Percentiles rank a stretch among this genome's conserved stretches.
Evolutionary conservation across 1,140 invertebrate genomes (phyloP).

Genomic region (Amyelois transitella): DNA sequence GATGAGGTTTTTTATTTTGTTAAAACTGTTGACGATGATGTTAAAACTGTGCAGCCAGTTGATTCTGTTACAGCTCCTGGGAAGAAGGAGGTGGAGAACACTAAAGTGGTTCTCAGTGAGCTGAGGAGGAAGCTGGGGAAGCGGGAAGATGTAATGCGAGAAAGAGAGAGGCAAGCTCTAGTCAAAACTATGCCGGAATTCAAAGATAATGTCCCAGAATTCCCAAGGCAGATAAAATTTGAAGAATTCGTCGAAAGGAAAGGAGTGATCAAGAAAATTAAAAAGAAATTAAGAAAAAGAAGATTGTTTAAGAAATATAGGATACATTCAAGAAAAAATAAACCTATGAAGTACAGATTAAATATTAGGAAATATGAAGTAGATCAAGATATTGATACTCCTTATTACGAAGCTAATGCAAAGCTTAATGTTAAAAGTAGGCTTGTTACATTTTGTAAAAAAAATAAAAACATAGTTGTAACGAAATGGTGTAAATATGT

Average conservation of each 20-base stretch:
- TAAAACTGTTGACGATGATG: slow-evolving; percentile 54
- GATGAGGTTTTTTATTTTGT: slow-evolving; percentile 69
- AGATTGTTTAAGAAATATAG: slow-evolving; percentile 24
- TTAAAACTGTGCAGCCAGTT: slow-evolving; percentile 10
- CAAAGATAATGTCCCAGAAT: slow-evolving; percentile 53
- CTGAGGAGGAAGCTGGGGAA: slow-evolving; percentile 63
- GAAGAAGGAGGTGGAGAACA: slow-evolving; percentile 46
- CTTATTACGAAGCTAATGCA: slow-evolving; percentile 31
- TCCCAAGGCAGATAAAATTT: slow-evolving; percentile 59
- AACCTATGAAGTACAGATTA: slow-evolving; percentile 24
- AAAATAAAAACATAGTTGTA: slow-evolving; percentile 19
- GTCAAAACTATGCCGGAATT: slow-evolving; percentile 66
- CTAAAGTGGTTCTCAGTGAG: slow-evolving; percentile 52
- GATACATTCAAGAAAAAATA: slow-evolving; percentile 11
- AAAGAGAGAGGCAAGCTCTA: slow-evolving; percentile 62
- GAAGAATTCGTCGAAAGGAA: slow-evolving; percentile 40
- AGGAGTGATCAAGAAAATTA: slow-evolving; percentile 45
- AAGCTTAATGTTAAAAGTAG: slow-evolving; percentile 30
- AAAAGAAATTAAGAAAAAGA: slow-evolving; percentile 10
- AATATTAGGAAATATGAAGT: slow-evolving; percentile 30
- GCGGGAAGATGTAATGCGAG: slow-evolving; percentile 66
- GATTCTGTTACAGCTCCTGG: slow-evolving; percentile 55
- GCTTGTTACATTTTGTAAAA: slow-evolving; percentile 28
- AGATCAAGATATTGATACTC: slow-evolving; percentile 28
- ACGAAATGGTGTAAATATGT: slow-evolving; percentile 36